phyloP scores from a whole-genome alignment of 2,888 invertebrate genomes.

The Nomada fabriciana region DNA sequence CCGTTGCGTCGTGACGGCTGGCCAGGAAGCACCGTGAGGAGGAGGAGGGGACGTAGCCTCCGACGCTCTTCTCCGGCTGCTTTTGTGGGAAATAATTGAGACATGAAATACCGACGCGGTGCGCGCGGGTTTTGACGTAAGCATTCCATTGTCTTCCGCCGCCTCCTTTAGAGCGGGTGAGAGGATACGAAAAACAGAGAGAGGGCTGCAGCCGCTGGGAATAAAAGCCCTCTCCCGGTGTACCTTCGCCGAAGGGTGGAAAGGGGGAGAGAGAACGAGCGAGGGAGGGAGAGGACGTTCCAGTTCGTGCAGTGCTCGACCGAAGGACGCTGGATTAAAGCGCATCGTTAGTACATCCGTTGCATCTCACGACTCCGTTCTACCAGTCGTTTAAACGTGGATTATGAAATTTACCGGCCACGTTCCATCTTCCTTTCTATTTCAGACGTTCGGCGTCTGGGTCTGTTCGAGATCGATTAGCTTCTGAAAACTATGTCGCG shows the following conservation, averaged over 20 bases:
- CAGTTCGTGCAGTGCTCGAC: constrained; percentile 25
- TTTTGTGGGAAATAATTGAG: constrained; percentile 83
- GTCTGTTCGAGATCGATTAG: neutral
- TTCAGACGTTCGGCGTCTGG: no score
- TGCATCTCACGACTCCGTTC: constrained; percentile 11
- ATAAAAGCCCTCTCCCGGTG: constrained; percentile 49
- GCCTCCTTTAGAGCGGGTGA: constrained; percentile 76
- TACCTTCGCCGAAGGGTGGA: constrained; percentile 35
- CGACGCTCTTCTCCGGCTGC: constrained; percentile 65
- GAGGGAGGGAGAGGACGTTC: constrained; percentile 4
- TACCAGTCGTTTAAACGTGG: constrained; percentile 16
- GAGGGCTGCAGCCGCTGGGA: constrained; percentile 54
- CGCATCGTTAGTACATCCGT: constrained; percentile 56
- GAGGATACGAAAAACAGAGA: constrained; percentile 61
- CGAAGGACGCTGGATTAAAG: constrained; percentile 76
- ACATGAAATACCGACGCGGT: constrained; percentile 80
- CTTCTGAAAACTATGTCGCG: neutral
- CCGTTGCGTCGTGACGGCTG: constrained; percentile 54
- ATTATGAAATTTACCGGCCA: constrained; percentile 41
- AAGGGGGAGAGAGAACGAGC: neutral
- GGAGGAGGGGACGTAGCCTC: constrained; percentile 25
- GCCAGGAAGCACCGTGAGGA: constrained; percentile 19
- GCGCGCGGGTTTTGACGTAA: constrained; percentile 78
- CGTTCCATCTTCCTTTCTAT: neutral
- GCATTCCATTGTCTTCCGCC: constrained; percentile 81